Evolutionary conservation across 2,113 vertebrate genomes (phyloP).

Genomic region (Hippocampus guttulatus): DNA sequence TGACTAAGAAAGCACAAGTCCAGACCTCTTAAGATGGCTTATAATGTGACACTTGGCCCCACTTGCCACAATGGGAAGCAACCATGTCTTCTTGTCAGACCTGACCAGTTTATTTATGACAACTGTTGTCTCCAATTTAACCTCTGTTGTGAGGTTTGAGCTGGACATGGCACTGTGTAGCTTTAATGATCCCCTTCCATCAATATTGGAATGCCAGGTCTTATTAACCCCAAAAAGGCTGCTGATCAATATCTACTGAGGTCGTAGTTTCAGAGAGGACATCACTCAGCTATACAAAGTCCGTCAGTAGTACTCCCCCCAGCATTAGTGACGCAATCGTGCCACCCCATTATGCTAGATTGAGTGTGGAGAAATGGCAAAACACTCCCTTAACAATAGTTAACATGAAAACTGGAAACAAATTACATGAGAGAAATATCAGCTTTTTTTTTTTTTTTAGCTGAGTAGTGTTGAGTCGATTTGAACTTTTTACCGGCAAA

Average conservation of each 20-base stretch:
- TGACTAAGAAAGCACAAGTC: slow-evolving; percentile 57
- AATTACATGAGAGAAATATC: slow-evolving; percentile 9
- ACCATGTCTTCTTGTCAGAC: slow-evolving; percentile 27
- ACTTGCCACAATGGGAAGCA: slow-evolving; percentile 39
- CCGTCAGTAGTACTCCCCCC: slow-evolving; percentile 53
- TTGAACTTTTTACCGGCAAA: slow-evolving; percentile 63
- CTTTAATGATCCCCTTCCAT: slow-evolving; percentile 65
- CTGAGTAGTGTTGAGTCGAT: background rate
- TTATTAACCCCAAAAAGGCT: slow-evolving; percentile 72
- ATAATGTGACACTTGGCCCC: slow-evolving; percentile 42
- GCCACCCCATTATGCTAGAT: slow-evolving; percentile 49
- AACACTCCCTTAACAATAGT: slow-evolving; percentile 13
- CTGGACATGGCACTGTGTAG: slow-evolving; percentile 35
- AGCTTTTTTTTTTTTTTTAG: background rate
- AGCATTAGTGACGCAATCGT: slow-evolving; percentile 54
- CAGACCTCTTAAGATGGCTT: slow-evolving; percentile 36
- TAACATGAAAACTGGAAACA: slow-evolving; percentile 15
- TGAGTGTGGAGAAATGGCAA: slow-evolving; percentile 27
- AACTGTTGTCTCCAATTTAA: slow-evolving; percentile 25
- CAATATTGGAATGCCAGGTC: slow-evolving; percentile 69
- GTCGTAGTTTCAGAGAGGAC: slow-evolving; percentile 49
- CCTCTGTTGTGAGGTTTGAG: slow-evolving; percentile 30
- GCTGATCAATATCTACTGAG: slow-evolving; percentile 54
- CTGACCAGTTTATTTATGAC: slow-evolving; percentile 46
- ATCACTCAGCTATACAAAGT: slow-evolving; percentile 62